phyloP scores from a whole-genome alignment of 2,113 vertebrate species.

The Melierax canorus region DNA sequence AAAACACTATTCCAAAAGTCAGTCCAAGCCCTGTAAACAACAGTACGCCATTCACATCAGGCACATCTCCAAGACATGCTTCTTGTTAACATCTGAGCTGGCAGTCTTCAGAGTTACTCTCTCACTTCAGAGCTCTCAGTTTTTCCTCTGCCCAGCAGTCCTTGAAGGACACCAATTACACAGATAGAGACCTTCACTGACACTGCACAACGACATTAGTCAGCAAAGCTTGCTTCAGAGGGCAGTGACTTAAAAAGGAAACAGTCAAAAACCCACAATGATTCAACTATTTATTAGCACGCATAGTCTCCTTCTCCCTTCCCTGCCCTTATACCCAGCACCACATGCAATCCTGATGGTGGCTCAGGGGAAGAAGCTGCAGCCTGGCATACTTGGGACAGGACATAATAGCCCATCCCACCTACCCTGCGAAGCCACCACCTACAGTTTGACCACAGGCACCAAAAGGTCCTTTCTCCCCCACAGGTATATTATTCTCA shows the following conservation, averaged over 20 bases:
- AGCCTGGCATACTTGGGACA: background rate
- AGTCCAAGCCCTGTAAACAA: background rate
- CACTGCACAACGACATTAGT: background rate
- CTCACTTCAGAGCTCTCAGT: background rate
- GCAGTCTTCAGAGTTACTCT: background rate
- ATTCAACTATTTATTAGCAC: background rate
- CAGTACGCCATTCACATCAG: background rate
- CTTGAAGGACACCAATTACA: background rate
- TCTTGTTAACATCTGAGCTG: background rate
- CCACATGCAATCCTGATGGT: background rate
- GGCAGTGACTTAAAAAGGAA: background rate
- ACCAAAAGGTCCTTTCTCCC: background rate
- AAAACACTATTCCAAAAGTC: background rate
- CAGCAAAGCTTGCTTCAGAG: background rate
- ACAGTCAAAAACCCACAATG: background rate
- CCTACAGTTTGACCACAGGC: background rate
- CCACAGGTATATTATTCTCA: background rate
- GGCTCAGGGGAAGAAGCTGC: background rate
- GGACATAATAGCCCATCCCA: background rate
- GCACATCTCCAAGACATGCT: background rate
- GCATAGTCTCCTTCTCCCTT: background rate
- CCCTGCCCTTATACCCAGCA: background rate
- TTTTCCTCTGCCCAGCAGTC: background rate
- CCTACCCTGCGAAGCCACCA: rapidly evolving
- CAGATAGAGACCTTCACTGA: background rate